Conservation (phyloP, 2,888 invertebrate genomes). For the Pterobdella sp. region DNA sequence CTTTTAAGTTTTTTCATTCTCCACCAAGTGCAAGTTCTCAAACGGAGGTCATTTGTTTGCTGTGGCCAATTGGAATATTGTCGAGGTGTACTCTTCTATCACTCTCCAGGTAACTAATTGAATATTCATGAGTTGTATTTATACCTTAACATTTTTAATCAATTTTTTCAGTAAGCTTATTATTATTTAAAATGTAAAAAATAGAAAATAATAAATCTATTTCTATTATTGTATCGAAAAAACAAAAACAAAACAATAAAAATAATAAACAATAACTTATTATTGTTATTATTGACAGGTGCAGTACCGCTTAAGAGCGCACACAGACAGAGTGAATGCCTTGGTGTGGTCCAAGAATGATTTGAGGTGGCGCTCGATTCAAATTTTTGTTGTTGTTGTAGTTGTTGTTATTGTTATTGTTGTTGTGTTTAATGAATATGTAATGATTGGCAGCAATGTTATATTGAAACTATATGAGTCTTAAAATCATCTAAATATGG, state of each 20-base stretch:
- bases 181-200: not conserved
- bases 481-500: too few species aligned
- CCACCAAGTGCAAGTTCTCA: constrained; percentile 63
- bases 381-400: too few species aligned
- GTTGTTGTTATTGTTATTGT: too few species aligned
- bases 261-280: not conserved
- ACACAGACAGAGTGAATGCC: constrained; percentile 23
- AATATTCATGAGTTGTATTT: too few species aligned
- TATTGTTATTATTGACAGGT: not conserved
- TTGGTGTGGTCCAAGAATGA: constrained; percentile 23
- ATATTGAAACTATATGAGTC: too few species aligned
- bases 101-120: constrained; percentile 60
- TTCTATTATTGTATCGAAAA: not conserved
- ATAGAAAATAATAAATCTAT: not conserved
- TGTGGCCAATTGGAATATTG: constrained; percentile 75
- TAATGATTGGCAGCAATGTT: too few species aligned
- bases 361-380: too few species aligned
- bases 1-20: not conserved
- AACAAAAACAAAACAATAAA: not conserved
- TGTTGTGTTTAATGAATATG: too few species aligned
- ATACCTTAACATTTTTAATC: too few species aligned
- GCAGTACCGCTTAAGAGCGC: constrained; percentile 13
- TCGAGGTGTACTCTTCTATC: constrained; percentile 74
- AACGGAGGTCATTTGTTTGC: constrained; percentile 81
- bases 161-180: too few species aligned